Evolutionary conservation across 2,113 vertebrate species (phyloP).

Genomic region (Solea senegalensis): DNA sequence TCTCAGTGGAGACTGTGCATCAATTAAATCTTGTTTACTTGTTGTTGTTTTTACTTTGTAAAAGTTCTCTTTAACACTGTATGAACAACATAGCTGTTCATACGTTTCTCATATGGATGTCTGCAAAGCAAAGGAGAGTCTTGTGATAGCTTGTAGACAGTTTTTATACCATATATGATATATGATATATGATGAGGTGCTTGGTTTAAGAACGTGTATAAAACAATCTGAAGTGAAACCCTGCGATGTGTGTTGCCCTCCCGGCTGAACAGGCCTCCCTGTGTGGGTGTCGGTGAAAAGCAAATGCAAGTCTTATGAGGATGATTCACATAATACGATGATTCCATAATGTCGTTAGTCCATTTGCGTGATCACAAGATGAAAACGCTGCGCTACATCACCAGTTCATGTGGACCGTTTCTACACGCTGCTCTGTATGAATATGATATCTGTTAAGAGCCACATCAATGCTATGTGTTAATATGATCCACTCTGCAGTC

Average conservation of each 20-base stretch:
- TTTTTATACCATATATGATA: too few species aligned
- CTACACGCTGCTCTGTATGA: slow-evolving; percentile 62
- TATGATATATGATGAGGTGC: too few species aligned
- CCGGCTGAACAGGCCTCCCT: slow-evolving; percentile 9
- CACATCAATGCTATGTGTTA: slow-evolving; percentile 74
- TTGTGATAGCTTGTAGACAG: too few species aligned
- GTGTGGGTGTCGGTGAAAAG: slow-evolving; percentile 63
- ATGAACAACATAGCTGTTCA: neutral
- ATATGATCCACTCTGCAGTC: slow-evolving; percentile 75
- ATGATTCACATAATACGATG: slow-evolving; percentile 72
- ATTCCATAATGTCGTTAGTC: slow-evolving; percentile 74
- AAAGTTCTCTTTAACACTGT: neutral
- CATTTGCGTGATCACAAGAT: slow-evolving; percentile 76
- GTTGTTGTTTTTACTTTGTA: neutral
- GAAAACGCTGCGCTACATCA: slow-evolving; percentile 55
- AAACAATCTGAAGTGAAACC: slow-evolving; percentile 3
- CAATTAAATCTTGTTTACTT: slow-evolving; percentile 33
- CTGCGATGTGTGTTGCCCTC: slow-evolving; percentile 37
- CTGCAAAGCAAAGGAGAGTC: too few species aligned
- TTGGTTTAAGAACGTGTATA: too few species aligned
- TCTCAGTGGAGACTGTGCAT: slow-evolving; percentile 8
- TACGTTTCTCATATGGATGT: too few species aligned
- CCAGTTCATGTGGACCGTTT: slow-evolving; percentile 64
- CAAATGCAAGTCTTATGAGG: slow-evolving; percentile 77
- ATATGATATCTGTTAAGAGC: slow-evolving; percentile 75